phyloP scores from a whole-genome alignment of 2,888 invertebrate species.

The Patella ulyssiponensis region DNA sequence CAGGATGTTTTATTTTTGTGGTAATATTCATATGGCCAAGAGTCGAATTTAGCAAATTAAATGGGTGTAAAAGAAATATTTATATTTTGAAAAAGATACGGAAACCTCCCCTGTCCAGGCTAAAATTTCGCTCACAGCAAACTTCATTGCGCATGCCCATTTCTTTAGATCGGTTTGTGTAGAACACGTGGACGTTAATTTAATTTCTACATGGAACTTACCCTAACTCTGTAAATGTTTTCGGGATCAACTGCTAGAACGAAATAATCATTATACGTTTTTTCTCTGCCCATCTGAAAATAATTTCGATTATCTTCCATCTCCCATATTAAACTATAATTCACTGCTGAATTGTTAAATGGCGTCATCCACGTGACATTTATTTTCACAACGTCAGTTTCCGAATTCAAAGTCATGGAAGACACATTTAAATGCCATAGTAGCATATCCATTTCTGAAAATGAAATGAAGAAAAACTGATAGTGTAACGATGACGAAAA shows the following conservation, averaged over 20 bases:
- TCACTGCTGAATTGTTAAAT: constrained; percentile 40
- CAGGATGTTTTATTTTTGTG: too few species aligned
- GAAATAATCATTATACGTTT: constrained; percentile 27
- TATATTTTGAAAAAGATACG: too few species aligned
- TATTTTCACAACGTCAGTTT: constrained; percentile 37
- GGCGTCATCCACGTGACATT: constrained; percentile 45
- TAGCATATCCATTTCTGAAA: constrained; percentile 24
- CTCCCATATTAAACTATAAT: constrained; percentile 31
- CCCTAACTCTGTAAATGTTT: constrained; percentile 35
- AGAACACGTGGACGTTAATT: too few species aligned
- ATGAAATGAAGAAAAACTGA: not conserved
- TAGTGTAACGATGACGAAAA: too few species aligned
- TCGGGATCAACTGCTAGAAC: constrained; percentile 34
- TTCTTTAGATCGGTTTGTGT: too few species aligned
- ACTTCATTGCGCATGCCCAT: too few species aligned
- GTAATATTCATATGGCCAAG: too few species aligned
- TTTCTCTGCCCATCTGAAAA: not conserved
- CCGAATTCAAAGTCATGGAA: constrained; percentile 37
- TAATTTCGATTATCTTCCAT: not conserved
- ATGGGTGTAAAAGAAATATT: too few species aligned
- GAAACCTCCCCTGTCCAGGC: too few species aligned
- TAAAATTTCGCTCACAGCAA: too few species aligned
- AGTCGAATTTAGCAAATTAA: too few species aligned
- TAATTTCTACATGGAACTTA: constrained; percentile 20
- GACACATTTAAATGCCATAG: constrained; percentile 39